A percentile compares a stretch with the other conserved stretches of the same genome.
phyloP scores from a whole-genome alignment of 2,113 vertebrate species.

The Kobus ellipsiprymnus region DNA sequence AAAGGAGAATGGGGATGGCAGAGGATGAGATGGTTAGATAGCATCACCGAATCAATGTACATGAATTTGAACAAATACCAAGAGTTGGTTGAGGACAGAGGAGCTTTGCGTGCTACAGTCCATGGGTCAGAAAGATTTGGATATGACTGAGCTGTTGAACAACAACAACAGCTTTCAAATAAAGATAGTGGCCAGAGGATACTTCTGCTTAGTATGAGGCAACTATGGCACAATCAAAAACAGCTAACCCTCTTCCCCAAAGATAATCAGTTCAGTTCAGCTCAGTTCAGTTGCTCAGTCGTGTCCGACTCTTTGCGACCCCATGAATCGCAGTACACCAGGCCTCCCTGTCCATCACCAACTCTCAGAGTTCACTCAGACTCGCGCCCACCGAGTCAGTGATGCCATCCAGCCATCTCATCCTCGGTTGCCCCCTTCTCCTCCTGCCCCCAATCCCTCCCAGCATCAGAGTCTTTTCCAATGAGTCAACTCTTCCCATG shows the following conservation, averaged over 20 bases:
- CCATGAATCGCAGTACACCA: no score
- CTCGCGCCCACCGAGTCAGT: no score
- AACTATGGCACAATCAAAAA: not conserved
- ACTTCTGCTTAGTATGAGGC: not conserved
- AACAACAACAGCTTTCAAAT: not conserved
- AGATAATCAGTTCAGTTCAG: not conserved
- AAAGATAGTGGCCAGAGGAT: not conserved
- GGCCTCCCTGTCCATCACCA: no score
- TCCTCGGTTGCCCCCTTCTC: no score
- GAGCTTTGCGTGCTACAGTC: not conserved
- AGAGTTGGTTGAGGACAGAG: not conserved
- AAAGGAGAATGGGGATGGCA: not conserved
- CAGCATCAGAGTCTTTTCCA: no score
- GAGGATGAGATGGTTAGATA: not conserved
- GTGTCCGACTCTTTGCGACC: no score
- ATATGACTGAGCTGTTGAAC: not conserved
- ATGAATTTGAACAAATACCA: not conserved
- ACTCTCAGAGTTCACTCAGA: no score
- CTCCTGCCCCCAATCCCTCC: no score
- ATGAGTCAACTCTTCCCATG: no score
- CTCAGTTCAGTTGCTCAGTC: no score
- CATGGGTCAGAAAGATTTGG: not conserved
- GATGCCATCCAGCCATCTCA: no score
- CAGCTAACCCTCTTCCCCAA: not conserved
- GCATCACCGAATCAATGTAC: not conserved